These are phyloP conservation scores for Phyto melanocephala DNA, from an alignment of 2,888 invertebrate genomes.

Conservation along the genomic window DNA sequence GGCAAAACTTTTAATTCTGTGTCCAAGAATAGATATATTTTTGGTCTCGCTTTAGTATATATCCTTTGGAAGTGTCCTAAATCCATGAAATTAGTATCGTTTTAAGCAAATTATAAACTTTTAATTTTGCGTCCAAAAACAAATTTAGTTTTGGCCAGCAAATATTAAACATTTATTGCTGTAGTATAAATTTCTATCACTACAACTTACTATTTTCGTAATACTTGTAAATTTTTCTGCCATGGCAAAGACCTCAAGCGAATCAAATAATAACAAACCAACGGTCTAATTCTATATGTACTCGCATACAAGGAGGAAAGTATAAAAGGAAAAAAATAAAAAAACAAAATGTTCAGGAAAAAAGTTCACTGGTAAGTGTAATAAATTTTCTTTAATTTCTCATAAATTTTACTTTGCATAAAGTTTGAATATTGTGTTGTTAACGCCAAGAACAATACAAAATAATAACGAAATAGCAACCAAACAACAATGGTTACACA, in stretches of 20 bases:
- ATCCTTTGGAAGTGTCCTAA: too few species aligned
- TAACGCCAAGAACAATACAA: constrained; percentile 62
- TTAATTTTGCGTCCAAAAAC: too few species aligned
- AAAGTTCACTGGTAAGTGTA: constrained; percentile 66
- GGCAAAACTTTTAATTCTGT: too few species aligned
- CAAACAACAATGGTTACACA: constrained; percentile 29
- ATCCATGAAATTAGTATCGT: too few species aligned
- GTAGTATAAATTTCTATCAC: not conserved
- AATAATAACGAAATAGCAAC: constrained; percentile 58
- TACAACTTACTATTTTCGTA: not conserved
- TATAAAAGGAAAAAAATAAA: not conserved
- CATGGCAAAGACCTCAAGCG: constrained; percentile 11
- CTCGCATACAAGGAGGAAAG: constrained; percentile 25
- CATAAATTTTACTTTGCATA: constrained; percentile 76
- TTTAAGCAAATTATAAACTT: too few species aligned
- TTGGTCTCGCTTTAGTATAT: too few species aligned
- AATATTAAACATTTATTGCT: not conserved
- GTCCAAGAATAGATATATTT: too few species aligned
- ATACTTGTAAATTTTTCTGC: constrained; percentile 17
- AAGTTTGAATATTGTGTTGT: constrained; percentile 65
- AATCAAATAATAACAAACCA: constrained; percentile 17
- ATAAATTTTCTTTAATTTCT: constrained; percentile 77
- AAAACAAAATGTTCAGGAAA: constrained; percentile 1
- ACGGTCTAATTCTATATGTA: constrained; percentile 27
- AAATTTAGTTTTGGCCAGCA: too few species aligned